Percentiles rank a stretch among this genome's conserved stretches.
These are phyloP conservation scores for Pica pica DNA, from an alignment of 2,113 vertebrate species.

Conservation along the genomic window DNA sequence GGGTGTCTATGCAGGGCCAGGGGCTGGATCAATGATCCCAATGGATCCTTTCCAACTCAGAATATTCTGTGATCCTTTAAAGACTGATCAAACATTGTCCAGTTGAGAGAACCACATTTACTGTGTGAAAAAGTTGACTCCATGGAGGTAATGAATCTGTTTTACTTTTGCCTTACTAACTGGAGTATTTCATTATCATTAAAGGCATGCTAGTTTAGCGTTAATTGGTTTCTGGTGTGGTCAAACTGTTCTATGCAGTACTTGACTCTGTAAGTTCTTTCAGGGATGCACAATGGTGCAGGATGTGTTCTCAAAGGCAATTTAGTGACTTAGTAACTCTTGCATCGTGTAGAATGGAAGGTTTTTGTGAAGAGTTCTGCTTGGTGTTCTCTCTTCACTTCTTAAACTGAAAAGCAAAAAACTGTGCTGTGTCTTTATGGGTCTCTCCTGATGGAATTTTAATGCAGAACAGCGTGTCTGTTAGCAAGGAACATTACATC, in stretches of 20 bases:
- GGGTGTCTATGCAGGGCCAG: neutral
- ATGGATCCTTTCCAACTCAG: neutral
- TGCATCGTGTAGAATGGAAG: neutral
- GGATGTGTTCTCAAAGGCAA: neutral
- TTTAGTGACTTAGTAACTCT: neutral
- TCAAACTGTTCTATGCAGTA: neutral
- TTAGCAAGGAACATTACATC: neutral
- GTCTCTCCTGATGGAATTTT: neutral
- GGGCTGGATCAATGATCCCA: neutral
- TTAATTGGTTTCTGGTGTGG: neutral
- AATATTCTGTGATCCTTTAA: neutral
- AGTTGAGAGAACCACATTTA: neutral
- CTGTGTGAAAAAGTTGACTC: neutral
- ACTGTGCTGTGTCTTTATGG: neutral
- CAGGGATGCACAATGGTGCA: rapidly evolving
- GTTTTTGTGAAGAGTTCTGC: neutral
- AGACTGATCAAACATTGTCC: neutral
- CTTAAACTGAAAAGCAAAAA: neutral
- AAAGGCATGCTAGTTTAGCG: neutral
- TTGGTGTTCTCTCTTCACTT: neutral
- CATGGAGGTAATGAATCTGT: neutral
- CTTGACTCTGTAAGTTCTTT: neutral
- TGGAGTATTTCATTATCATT: neutral
- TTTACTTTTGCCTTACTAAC: neutral
- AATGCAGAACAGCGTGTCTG: neutral